Base-by-base conservation (phyloP, 2,797 vertebrate genomes). In the Tauraco hartlaubi region DNA sequence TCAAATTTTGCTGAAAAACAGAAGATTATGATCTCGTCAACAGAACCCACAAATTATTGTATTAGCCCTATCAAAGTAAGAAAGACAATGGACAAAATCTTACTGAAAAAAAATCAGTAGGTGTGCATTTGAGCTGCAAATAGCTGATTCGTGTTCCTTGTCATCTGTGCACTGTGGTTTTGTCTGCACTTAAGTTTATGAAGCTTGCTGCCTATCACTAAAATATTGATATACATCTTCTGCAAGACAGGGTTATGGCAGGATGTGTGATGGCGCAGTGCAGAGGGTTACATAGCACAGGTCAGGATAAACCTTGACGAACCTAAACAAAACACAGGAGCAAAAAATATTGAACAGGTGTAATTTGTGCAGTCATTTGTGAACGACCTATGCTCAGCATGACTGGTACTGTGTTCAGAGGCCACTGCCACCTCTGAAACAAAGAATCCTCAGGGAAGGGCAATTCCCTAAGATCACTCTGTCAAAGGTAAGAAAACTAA, bases 1-100 rank as follows among this genome's bases (percentile, higher is more conserved):
- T 75, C 15, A 91, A 74, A 83, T 86, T 84, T 86, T 94, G 44
- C 66, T 92, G 52, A 88, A 80, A 95, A 59, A 4, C 33, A 61
- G 46, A 87, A 83, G 79, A 91, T 84, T 88, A 29, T 78, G 64
- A 43, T 81, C 46, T 81, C 11, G 3, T 52, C 46, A 81, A 63
- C 22, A 75, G 54, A 94, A 74, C 14, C 2, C 71, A 55, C 23
- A 67, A 69, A 62, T 48, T 64, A 64, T 12, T 23, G 5, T 8
- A 72, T 20, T 5, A 84, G 31, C 9, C 18, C 4, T 37, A 62
- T 23, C 35, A 85, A 90, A 79, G 11, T n/a, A 56, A 88, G 39
- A 51, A 46, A 83, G 28, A 23, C n/a, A 43, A 26, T 22, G 41
- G 35, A 72, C 49, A 88, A 87, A 91, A 62, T 3, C 12, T 62